Evolutionary conservation across 2,113 vertebrate species (phyloP).

Genomic region (Menura novaehollandiae): DNA sequence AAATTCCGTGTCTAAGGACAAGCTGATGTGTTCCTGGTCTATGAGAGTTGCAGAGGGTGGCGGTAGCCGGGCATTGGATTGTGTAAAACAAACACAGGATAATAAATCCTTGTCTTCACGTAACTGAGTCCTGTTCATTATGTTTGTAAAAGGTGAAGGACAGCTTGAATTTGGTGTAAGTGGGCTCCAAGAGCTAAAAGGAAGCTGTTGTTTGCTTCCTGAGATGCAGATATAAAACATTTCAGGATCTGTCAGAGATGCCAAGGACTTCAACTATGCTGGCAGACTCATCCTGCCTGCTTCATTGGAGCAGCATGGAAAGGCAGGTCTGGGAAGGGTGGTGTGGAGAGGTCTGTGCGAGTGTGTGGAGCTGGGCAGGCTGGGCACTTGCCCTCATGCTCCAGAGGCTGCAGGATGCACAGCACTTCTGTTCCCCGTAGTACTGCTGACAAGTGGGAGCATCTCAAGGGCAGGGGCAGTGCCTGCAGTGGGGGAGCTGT

Average conservation of each 20-base stretch:
- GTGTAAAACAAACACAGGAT: background rate
- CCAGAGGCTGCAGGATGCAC: background rate
- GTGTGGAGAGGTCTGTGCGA: background rate
- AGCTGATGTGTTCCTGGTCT: background rate
- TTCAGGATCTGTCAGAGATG: background rate
- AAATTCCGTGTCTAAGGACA: background rate
- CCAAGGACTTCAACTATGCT: fast-evolving
- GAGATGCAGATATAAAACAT: background rate
- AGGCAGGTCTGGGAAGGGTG: background rate
- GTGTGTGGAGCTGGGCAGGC: background rate
- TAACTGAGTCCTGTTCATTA: background rate
- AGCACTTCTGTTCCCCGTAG: fast-evolving
- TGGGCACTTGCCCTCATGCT: fast-evolving
- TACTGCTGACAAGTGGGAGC: background rate
- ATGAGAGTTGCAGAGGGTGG: background rate
- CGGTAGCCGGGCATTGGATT: background rate
- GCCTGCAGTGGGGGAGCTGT: background rate
- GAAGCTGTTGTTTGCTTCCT: background rate
- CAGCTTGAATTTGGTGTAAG: no score
- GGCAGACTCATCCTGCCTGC: background rate
- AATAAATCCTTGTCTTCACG: background rate
- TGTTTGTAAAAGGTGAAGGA: background rate
- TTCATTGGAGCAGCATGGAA: background rate
- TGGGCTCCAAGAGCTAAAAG: background rate
- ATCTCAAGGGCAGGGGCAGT: background rate